Base-by-base conservation (phyloP, 1,140 invertebrate genomes). In the Drosophila aff. region DNA sequence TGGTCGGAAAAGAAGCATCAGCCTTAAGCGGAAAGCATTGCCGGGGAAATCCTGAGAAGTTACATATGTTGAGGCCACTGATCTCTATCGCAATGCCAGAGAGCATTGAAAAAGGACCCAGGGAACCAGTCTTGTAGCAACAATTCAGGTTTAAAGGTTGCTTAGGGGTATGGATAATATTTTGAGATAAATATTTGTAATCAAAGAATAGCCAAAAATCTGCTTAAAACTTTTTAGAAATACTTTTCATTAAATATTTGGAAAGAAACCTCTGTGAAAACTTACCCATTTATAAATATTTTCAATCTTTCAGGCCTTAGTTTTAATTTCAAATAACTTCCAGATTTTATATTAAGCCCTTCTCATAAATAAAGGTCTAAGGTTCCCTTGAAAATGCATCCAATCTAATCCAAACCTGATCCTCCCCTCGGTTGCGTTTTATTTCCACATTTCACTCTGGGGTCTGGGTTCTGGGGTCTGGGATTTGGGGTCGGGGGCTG, bases 41-140 rank as follows among this genome's bases (percentile, higher is more conserved):
- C 50, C 69, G 52, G 52, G 72, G 59, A 74, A 75, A 75, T 40
- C 62, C 74, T 67, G 74, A 76, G 61, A 76, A 59, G 74, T 31
- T 77, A 40, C 75, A 78, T 78, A 78, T 78, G 75, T 71, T 76
- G 31, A 36, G 75, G 75, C 49, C 55, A 40, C 52, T 61, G 75
- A 78, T 78, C 65, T 57, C 43, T 55, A 77, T 75, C 41, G 23
- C 4, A 18, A 38, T 33, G 40, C 33, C 7, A 1, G 8, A 6
- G 31, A 41, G 5, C 4, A 33, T 9, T 9, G 21, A 16, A 8
- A 69, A 57, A 28, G 33, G 23, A 47, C 7, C 13, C 15, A 47
- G 23, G 18, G 15, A 41, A 58, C 44, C 44, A 31, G 67, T 73
- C 13, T 18, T 43, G 26, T 36, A 41, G 52, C 10, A 13, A 61